phyloP scores from a whole-genome alignment of 2,113 vertebrate species.

The Hoplias malabaricus region DNA sequence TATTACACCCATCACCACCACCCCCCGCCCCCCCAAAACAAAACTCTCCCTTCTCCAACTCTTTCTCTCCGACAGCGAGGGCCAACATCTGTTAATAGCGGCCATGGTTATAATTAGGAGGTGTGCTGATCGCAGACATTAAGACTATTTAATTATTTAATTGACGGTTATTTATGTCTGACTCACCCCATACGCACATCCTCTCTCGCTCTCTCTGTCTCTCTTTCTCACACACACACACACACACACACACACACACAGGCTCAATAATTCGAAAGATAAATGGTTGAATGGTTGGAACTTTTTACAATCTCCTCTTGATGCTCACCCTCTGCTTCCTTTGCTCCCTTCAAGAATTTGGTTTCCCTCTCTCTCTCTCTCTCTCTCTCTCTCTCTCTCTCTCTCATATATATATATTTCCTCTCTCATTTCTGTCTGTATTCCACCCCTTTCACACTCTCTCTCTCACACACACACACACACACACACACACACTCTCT shows the following conservation, averaged over 20 bases:
- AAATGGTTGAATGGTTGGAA: no score
- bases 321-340: neutral
- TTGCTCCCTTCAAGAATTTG: neutral
- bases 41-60: no score
- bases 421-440: no score
- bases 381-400: neutral
- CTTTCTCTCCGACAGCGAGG: slow-evolving; percentile 35
- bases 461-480: slow-evolving; percentile 4
- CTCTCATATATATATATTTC: no score
- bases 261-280: neutral
- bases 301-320: neutral
- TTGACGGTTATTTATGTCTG: slow-evolving; percentile 64
- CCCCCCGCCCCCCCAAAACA: no score
- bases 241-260: slow-evolving; percentile 7
- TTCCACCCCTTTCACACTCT: no score
- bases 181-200: slow-evolving; percentile 21
- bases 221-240: slow-evolving; percentile 1
- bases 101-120: slow-evolving; percentile 71
- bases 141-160: slow-evolving; percentile 72
- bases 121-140: slow-evolving; percentile 60
- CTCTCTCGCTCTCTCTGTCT: neutral
- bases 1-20: slow-evolving; percentile 55
- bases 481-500: neutral
- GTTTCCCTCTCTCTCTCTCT: neutral
- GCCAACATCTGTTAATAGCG: slow-evolving; percentile 64